A percentile compares a stretch with the other conserved stretches of the same genome.
These are phyloP conservation scores for Ernsta delagoae DNA, from an alignment of 2,888 invertebrate species.

Conservation along the genomic window DNA sequence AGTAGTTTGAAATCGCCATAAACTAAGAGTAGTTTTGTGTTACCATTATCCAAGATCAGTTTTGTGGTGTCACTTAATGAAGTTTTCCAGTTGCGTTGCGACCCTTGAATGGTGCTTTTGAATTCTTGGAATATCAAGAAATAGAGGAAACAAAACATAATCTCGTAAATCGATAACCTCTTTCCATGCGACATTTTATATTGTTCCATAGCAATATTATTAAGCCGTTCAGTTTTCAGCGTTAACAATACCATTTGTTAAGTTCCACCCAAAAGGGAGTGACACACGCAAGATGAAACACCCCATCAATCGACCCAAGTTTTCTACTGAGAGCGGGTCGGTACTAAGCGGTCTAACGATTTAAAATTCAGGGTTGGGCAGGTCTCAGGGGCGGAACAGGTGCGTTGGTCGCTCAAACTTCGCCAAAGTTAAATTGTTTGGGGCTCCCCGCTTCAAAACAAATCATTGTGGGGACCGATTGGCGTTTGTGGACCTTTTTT, in stretches of 20 bases:
- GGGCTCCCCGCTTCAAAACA: neutral
- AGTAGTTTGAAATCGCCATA: too few species aligned
- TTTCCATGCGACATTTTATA: too few species aligned
- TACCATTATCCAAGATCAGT: too few species aligned
- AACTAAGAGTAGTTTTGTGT: too few species aligned
- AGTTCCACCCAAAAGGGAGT: neutral
- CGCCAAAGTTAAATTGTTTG: conserved; percentile 21
- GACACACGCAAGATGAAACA: neutral
- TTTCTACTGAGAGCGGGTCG: neutral
- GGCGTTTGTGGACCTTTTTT: neutral
- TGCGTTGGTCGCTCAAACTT: conserved; percentile 15
- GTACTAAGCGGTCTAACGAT: conserved; percentile 1
- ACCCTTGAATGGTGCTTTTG: too few species aligned
- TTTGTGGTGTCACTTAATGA: too few species aligned
- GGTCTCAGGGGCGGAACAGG: conserved; percentile 15
- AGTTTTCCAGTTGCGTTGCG: too few species aligned
- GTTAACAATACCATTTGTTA: neutral
- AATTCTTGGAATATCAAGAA: too few species aligned
- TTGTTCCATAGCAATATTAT: too few species aligned
- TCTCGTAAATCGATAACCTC: too few species aligned
- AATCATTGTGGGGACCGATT: conserved; percentile 5
- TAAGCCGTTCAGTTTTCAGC: neutral
- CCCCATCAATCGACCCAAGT: conserved; percentile 6
- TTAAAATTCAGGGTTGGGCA: conserved; percentile 9
- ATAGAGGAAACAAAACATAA: too few species aligned